Percentiles rank a stretch among this genome's conserved stretches.
Evolutionary conservation across 2,113 vertebrate genomes (phyloP).

Genomic region (Petrocephalus zakoni): DNA sequence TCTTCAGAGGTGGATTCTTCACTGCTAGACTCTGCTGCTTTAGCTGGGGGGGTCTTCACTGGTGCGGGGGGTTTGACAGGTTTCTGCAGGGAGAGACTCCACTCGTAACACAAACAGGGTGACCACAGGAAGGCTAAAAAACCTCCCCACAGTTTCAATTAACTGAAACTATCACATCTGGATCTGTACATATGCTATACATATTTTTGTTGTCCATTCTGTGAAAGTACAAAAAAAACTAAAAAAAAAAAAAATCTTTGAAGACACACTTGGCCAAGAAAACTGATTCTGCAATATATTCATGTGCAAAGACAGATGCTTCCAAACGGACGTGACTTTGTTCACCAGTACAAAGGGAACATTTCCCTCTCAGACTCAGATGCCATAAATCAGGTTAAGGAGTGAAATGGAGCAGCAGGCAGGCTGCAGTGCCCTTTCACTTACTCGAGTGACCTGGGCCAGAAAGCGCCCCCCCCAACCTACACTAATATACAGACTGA

Average conservation of each 20-base stretch:
- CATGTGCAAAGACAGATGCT: background rate
- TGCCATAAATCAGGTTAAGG: background rate
- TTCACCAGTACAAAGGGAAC: background rate
- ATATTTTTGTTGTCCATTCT: no score
- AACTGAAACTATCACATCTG: background rate
- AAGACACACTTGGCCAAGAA: no score
- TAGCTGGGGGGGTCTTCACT: slow-evolving; percentile 35
- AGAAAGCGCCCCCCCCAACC: background rate
- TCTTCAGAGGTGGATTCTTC: slow-evolving; percentile 60
- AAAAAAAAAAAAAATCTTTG: no score
- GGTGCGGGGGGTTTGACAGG: slow-evolving; percentile 35
- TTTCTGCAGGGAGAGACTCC: slow-evolving; percentile 34
- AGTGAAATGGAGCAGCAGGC: background rate
- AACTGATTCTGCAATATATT: background rate
- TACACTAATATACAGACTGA: background rate
- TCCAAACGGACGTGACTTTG: background rate
- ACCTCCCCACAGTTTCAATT: background rate
- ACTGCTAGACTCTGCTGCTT: slow-evolving; percentile 53
- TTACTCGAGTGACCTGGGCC: background rate
- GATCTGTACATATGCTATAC: no score
- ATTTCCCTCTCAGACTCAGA: background rate
- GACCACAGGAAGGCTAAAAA: background rate
- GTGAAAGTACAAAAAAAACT: no score
- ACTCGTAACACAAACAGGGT: background rate
- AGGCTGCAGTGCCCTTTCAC: background rate